A percentile compares a stretch with the other conserved stretches of the same genome.
phyloP scores from a whole-genome alignment of 2,113 vertebrate genomes.

The Oreocharis arfaki region DNA sequence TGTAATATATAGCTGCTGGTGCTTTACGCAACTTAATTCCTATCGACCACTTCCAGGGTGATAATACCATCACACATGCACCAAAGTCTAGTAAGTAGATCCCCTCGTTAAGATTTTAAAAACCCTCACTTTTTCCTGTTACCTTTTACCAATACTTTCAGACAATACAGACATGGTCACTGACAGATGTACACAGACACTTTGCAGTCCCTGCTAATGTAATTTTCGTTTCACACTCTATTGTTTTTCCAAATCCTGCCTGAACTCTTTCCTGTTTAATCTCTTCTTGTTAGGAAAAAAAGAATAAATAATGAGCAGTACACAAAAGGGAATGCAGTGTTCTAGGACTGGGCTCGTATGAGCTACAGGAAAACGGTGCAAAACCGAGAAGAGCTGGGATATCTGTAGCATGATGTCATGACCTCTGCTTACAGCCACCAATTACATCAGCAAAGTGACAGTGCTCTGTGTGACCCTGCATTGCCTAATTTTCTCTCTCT shows the following conservation, averaged over 20 bases:
- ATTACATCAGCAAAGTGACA: background rate
- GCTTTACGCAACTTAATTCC: background rate
- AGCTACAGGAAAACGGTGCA: background rate
- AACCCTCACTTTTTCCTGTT: background rate
- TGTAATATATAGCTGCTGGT: background rate
- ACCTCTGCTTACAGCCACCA: background rate
- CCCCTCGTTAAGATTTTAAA: background rate
- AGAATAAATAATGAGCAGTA: background rate
- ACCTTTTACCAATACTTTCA: background rate
- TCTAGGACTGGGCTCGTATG: background rate
- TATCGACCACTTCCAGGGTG: background rate
- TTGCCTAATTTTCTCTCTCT: background rate
- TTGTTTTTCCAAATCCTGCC: background rate
- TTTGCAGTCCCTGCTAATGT: background rate
- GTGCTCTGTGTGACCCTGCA: background rate
- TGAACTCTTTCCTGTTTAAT: background rate
- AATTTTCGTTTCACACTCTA: background rate
- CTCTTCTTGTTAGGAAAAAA: background rate
- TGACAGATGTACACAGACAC: accelerated
- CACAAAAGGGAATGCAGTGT: background rate
- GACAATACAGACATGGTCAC: background rate
- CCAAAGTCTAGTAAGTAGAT: background rate
- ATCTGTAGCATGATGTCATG: accelerated
- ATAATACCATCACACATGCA: background rate
- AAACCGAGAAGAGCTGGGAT: background rate